phyloP scores from a whole-genome alignment of 2,888 invertebrate species.

The Siphlonurus alternatus region DNA sequence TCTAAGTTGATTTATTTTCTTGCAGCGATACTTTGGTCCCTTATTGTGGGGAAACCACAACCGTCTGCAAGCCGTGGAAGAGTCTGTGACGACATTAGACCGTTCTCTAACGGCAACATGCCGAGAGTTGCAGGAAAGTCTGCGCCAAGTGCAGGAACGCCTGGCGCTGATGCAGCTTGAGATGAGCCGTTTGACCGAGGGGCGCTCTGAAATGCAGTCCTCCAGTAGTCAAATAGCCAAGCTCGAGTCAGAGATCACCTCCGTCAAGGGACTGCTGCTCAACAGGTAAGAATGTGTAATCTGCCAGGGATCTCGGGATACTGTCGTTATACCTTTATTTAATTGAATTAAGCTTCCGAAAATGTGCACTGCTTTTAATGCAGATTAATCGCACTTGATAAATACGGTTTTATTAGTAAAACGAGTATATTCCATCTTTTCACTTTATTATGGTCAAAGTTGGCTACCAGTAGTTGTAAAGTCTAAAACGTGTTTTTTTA shows the following conservation, averaged over 20 bases:
- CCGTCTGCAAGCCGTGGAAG: conserved; percentile 45
- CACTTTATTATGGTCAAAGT: no score
- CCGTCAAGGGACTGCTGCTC: conserved; percentile 53
- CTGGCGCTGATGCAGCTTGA: conserved; percentile 31
- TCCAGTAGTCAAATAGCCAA: conserved; percentile 43
- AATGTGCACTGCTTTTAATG: no score
- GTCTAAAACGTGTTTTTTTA: no score
- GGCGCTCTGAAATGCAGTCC: conserved; percentile 25
- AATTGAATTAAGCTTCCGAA: no score
- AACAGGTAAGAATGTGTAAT: conserved; percentile 46
- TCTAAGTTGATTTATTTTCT: conserved; percentile 12
- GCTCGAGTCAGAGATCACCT: conserved; percentile 49
- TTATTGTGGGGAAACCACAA: conserved; percentile 49
- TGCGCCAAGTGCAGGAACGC: conserved; percentile 34
- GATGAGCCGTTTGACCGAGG: conserved; percentile 32
- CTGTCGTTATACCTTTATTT: no score
- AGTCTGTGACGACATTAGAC: conserved; percentile 47
- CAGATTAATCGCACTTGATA: no score
- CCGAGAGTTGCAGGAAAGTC: conserved; percentile 41
- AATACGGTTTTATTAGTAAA: no score
- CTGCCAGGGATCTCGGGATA: no score
- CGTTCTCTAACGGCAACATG: conserved; percentile 42
- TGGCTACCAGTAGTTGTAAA: no score
- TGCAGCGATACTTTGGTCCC: conserved; percentile 43
- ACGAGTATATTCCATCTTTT: no score